phyloP scores from a whole-genome alignment of 2,888 invertebrate species.

The Dynastes maya region DNA sequence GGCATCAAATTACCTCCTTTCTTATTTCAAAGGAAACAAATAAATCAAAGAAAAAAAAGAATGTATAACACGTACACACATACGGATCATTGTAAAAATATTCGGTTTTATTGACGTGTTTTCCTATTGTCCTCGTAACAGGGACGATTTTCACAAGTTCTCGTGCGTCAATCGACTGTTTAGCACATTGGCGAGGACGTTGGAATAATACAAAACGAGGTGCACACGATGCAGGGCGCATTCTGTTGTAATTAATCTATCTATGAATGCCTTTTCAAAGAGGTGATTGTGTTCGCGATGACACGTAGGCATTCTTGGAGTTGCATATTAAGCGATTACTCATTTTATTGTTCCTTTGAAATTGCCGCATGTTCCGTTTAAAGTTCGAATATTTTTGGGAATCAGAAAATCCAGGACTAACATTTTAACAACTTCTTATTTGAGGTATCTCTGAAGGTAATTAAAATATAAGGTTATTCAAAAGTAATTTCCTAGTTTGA shows the following conservation, averaged over 20 bases:
- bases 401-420: no score
- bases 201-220: not conserved
- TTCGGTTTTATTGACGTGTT: slow-evolving; percentile 27
- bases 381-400: no score
- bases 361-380: no score
- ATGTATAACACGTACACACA: not conserved
- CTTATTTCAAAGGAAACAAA: not conserved
- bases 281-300: not conserved
- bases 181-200: slow-evolving; percentile 4
- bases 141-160: slow-evolving; percentile 15
- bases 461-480: no score
- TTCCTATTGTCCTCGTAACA: slow-evolving; percentile 22
- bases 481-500: no score
- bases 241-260: not conserved
- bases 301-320: not conserved
- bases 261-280: not conserved
- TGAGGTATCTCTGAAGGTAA: no score
- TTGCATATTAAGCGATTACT: not conserved
- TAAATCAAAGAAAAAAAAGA: not conserved
- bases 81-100: slow-evolving; percentile 19
- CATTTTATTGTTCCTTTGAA: not conserved
- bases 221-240: not conserved
- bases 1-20: not conserved
- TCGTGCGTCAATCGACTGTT: slow-evolving; percentile 15
- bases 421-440: no score